Percentiles rank a stretch among this genome's conserved stretches.
Evolutionary conservation across 2,113 vertebrate genomes (phyloP).

Genomic region (Labeo rohita): DNA sequence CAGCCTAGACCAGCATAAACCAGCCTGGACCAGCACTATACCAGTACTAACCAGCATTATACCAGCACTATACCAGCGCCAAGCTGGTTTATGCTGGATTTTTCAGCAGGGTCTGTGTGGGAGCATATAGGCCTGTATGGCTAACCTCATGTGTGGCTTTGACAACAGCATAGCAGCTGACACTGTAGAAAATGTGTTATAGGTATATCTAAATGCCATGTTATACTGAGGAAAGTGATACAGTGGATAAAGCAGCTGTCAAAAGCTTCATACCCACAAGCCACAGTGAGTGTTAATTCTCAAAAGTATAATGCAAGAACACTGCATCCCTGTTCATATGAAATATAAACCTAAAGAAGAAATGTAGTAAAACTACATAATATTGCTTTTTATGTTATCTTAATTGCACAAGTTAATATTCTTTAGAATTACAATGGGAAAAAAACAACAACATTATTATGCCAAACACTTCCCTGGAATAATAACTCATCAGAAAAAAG

Average conservation of each 20-base stretch:
- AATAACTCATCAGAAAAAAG: background rate
- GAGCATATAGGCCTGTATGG: too few species aligned
- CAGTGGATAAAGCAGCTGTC: conserved; percentile 7
- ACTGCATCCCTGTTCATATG: background rate
- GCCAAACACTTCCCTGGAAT: too few species aligned
- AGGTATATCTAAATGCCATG: background rate
- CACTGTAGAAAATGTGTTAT: conserved; percentile 2
- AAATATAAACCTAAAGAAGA: background rate
- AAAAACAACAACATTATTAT: background rate
- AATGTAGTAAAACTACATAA: background rate
- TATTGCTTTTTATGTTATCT: background rate
- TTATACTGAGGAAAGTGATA: background rate
- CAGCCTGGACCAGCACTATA: too few species aligned
- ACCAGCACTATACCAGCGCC: too few species aligned
- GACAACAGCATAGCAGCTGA: conserved; percentile 11
- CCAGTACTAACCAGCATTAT: too few species aligned
- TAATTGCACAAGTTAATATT: background rate
- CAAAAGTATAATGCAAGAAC: background rate
- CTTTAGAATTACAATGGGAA: background rate
- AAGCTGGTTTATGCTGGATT: too few species aligned
- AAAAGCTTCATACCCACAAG: background rate
- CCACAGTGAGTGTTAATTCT: background rate
- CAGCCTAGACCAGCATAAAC: too few species aligned
- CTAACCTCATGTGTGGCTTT: background rate
- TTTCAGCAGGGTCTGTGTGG: too few species aligned